These are phyloP conservation scores for Sarcophilus harrisii DNA, from an alignment of 2,797 vertebrate genomes.

Conservation along the genomic window DNA sequence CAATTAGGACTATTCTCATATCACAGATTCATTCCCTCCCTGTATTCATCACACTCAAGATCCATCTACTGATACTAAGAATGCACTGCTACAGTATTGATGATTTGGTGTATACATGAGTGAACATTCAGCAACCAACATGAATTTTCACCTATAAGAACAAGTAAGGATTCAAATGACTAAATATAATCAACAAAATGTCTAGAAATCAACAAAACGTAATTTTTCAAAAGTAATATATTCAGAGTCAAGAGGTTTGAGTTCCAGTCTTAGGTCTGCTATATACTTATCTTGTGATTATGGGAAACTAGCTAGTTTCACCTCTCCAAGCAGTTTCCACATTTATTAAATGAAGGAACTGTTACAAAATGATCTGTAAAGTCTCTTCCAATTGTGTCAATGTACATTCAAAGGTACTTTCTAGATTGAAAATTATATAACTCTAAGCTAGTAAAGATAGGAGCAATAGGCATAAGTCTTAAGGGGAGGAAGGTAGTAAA, in stretches of 20 bases:
- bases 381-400: background rate
- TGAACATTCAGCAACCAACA: slow-evolving; percentile 9
- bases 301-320: background rate
- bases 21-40: background rate
- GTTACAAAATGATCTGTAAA: background rate
- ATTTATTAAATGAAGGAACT: background rate
- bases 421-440: background rate
- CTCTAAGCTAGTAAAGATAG: background rate
- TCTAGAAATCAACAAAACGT: background rate
- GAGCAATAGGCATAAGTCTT: background rate
- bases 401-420: background rate
- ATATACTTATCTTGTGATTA: background rate
- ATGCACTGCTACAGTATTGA: background rate
- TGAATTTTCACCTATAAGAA: slow-evolving; percentile 17
- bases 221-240: background rate
- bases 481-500: background rate
- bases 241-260: background rate
- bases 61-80: background rate
- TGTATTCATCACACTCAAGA: background rate
- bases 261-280: background rate
- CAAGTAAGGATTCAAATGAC: background rate
- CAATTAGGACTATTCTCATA: background rate
- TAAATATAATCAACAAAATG: background rate
- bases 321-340: background rate
- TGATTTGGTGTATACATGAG: background rate